Conservation (phyloP, 2,888 invertebrate species). For the Leptinotarsa peninsularis region DNA sequence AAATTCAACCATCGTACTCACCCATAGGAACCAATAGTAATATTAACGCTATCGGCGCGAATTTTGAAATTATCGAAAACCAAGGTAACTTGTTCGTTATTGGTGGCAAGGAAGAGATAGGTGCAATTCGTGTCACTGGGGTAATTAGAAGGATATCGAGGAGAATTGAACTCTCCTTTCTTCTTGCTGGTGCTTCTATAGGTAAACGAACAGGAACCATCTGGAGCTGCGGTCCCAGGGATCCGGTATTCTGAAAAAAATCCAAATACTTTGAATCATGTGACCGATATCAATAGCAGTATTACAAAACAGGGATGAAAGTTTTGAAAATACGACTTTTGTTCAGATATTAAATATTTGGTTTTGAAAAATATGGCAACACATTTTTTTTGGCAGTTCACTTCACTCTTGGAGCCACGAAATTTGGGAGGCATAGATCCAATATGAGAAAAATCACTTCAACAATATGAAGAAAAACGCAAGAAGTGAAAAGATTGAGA, state of each 20-base stretch:
- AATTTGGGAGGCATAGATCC: no score
- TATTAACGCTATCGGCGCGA: constrained; percentile 83
- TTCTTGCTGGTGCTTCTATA: constrained; percentile 90
- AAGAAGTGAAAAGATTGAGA: no score
- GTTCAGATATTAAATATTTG: no score
- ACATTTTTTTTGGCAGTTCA: no score
- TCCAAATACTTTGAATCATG: not conserved
- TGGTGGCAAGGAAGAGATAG: constrained; percentile 87
- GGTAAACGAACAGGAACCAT: constrained; percentile 91
- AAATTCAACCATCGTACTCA: constrained; percentile 59
- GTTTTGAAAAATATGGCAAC: no score
- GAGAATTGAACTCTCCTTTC: constrained; percentile 94
- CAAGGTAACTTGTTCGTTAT: constrained; percentile 90
- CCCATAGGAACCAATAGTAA: constrained; percentile 82
- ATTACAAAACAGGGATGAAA: no score
- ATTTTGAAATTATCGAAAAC: constrained; percentile 94
- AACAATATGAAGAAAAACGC: no score
- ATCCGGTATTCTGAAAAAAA: constrained; percentile 84
- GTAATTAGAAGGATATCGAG: constrained; percentile 96
- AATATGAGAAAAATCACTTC: no score
- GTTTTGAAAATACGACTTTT: no score
- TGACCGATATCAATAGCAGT: no score
- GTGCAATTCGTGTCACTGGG: constrained; percentile 95
- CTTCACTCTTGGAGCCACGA: no score
- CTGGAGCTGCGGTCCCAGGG: constrained; percentile 93